Conservation (phyloP, 1,140 invertebrate genomes). For the Chymomyza costata region DNA sequence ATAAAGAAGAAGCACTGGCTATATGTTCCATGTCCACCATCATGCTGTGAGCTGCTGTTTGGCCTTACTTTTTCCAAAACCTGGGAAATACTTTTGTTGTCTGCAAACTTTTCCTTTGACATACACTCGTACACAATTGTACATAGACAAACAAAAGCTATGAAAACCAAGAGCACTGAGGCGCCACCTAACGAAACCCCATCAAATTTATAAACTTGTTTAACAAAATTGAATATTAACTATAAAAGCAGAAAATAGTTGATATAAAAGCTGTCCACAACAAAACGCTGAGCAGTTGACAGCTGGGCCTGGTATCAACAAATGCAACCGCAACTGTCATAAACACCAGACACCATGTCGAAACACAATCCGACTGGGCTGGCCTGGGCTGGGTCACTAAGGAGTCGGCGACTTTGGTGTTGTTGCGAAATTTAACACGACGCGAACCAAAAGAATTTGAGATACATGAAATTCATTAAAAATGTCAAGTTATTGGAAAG, state of each 20-base stretch:
- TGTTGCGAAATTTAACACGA: constrained; percentile 63
- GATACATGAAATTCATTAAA: constrained; percentile 61
- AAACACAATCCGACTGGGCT: background rate
- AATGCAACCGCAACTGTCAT: constrained; percentile 10
- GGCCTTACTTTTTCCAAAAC: background rate
- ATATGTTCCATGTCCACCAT: constrained; percentile 20
- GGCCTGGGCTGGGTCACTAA: constrained; percentile 19
- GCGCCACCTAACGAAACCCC: background rate
- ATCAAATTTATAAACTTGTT: constrained; percentile 60
- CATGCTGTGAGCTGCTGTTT: background rate
- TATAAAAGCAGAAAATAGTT: constrained; percentile 53
- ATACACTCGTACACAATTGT: no score
- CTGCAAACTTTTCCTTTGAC: constrained; percentile 66
- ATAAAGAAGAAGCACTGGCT: background rate
- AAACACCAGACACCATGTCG: background rate
- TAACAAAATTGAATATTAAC: constrained; percentile 72
- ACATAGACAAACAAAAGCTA: no score
- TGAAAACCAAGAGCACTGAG: no score
- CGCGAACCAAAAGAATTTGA: constrained; percentile 6
- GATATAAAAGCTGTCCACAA: constrained; percentile 12
- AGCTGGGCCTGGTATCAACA: background rate
- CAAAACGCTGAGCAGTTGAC: background rate
- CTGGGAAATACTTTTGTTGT: constrained; percentile 57
- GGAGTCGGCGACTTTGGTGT: no score
- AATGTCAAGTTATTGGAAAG: constrained; percentile 7